These are phyloP conservation scores for Sebastes matsubarae DNA, from an alignment of 2,797 vertebrate genomes.

Conservation along the genomic window DNA sequence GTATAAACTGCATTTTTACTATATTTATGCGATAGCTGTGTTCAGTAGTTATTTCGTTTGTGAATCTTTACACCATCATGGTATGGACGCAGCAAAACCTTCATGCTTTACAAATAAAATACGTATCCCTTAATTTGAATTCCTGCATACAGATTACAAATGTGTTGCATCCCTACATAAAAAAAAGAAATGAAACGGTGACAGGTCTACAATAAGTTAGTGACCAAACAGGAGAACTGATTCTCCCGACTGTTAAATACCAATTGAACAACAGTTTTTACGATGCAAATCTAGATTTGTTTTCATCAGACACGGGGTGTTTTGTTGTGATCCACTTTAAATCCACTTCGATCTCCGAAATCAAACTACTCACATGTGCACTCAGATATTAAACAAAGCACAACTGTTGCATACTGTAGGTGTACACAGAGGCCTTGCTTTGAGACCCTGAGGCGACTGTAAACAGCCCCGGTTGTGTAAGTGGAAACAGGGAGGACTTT, in stretches of 20 bases:
- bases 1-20: not conserved
- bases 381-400: not conserved
- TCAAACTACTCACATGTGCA: not conserved
- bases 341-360: not conserved
- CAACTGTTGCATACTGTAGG: not conserved
- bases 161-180: not conserved
- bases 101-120: not conserved
- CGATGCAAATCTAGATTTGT: not conserved
- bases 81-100: not conserved
- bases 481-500: slow-evolving; percentile 45
- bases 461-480: slow-evolving; percentile 40
- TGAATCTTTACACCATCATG: not conserved
- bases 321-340: not conserved
- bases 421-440: not conserved
- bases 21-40: too few relatives aligned
- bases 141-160: not conserved
- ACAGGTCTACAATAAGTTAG: not conserved
- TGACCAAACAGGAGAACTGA: not conserved
- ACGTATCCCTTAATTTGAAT: not conserved
- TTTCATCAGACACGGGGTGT: not conserved
- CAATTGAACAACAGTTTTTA: not conserved
- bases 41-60: not conserved
- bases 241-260: not conserved
- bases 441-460: slow-evolving; percentile 4
- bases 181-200: not conserved